phyloP scores from a whole-genome alignment of 2,888 invertebrate species.

The Napeogenes sylphis region DNA sequence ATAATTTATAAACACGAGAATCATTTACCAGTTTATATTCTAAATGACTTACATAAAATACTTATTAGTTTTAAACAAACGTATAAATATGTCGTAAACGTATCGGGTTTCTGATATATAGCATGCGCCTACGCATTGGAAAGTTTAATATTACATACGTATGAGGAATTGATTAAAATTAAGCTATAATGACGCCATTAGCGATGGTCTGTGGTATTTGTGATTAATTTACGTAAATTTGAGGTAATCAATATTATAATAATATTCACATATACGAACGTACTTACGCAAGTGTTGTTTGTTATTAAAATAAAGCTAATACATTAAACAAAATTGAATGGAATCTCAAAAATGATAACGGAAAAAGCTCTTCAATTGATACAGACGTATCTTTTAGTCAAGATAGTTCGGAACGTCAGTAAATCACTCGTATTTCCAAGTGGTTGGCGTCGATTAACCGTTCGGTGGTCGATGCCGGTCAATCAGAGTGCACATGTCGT shows the following conservation, averaged over 20 bases:
- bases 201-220: slow-evolving; percentile 13
- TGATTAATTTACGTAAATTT: slow-evolving; percentile 13
- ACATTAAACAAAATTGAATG: too few species aligned
- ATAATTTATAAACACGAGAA: slow-evolving; percentile 2
- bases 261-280: neutral
- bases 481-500: slow-evolving; percentile 50
- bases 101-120: slow-evolving; percentile 23
- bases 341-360: too few species aligned
- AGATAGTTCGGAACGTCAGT: slow-evolving; percentile 8
- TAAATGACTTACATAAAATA: slow-evolving; percentile 20
- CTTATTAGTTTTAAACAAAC: slow-evolving; percentile 24
- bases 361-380: too few species aligned
- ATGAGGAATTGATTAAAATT: slow-evolving; percentile 24
- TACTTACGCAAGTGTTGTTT: too few species aligned
- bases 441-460: slow-evolving; percentile 37
- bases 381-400: slow-evolving; percentile 1
- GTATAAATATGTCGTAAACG: slow-evolving; percentile 25
- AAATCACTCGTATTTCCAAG: slow-evolving; percentile 27
- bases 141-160: slow-evolving; percentile 20
- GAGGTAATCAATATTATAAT: neutral
- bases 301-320: too few species aligned
- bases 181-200: slow-evolving; percentile 25
- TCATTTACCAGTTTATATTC: slow-evolving; percentile 11
- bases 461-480: slow-evolving; percentile 51
- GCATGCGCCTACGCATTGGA: slow-evolving; percentile 26